Percentiles rank a stretch among this genome's conserved stretches.
phyloP scores from a whole-genome alignment of 2,888 invertebrate genomes.

The Andrena praecox region DNA sequence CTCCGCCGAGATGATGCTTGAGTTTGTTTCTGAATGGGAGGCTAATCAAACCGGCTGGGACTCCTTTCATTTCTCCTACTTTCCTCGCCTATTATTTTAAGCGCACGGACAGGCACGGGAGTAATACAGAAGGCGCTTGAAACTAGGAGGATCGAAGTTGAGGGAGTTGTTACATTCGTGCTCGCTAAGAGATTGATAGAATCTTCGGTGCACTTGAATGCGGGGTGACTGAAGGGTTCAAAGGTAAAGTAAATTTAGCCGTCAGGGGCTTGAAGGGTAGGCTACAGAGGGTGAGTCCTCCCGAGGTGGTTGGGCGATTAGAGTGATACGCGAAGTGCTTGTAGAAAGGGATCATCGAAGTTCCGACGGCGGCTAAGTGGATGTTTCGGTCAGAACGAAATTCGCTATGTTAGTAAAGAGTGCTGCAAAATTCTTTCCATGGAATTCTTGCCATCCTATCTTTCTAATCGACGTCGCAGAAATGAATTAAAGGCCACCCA shows the following conservation, averaged over 20 bases:
- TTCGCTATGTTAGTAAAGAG: too few species aligned
- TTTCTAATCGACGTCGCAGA: not conserved
- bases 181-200: not conserved
- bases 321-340: not conserved
- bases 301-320: not conserved
- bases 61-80: not conserved
- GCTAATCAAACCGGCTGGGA: constrained; percentile 36
- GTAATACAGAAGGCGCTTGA: too few species aligned
- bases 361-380: not conserved
- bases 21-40: constrained; percentile 27
- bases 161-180: too few species aligned
- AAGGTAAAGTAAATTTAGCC: constrained; percentile 1
- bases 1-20: constrained; percentile 18
- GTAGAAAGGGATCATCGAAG: not conserved
- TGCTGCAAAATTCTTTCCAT: too few species aligned
- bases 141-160: too few species aligned
- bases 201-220: not conserved
- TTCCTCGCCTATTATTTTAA: not conserved
- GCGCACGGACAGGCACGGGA: too few species aligned
- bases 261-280: not conserved
- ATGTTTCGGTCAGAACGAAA: not conserved
- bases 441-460: too few species aligned
- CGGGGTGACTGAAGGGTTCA: not conserved
- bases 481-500: constrained; percentile 30
- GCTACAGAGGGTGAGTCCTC: not conserved